These are phyloP conservation scores for Microcebus ravelobensis DNA, from an alignment of 2,113 vertebrate genomes.

Conservation along the genomic window DNA sequence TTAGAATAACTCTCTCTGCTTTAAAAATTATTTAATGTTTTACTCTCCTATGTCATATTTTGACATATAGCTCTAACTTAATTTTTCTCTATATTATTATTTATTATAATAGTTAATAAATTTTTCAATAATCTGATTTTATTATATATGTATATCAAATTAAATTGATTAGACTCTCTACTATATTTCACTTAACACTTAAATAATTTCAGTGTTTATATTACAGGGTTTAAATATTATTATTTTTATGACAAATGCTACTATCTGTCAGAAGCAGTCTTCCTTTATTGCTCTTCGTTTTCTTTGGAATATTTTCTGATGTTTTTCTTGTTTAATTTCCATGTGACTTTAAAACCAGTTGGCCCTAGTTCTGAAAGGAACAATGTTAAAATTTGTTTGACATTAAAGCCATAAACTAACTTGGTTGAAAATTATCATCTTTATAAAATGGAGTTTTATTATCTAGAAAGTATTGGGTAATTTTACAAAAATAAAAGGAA, in stretches of 20 bases:
- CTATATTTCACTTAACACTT: neutral
- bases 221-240: neutral
- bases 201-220: neutral
- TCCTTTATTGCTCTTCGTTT: neutral
- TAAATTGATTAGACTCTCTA: constrained; percentile 8
- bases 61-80: neutral
- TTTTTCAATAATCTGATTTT: neutral
- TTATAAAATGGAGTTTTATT: neutral
- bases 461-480: neutral
- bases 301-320: neutral
- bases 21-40: neutral
- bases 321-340: neutral
- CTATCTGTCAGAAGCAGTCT: neutral
- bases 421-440: neutral
- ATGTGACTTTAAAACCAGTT: neutral
- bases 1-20: neutral
- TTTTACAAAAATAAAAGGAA: constrained; percentile 10
- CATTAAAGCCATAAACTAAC: neutral
- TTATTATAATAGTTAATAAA: neutral
- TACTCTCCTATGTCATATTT: neutral
- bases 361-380: neutral
- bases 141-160: neutral
- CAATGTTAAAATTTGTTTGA: neutral
- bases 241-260: neutral
- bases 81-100: neutral